Evolutionary conservation across 2,888 invertebrate species (phyloP).

Genomic region (Andrena trimmerana): DNA sequence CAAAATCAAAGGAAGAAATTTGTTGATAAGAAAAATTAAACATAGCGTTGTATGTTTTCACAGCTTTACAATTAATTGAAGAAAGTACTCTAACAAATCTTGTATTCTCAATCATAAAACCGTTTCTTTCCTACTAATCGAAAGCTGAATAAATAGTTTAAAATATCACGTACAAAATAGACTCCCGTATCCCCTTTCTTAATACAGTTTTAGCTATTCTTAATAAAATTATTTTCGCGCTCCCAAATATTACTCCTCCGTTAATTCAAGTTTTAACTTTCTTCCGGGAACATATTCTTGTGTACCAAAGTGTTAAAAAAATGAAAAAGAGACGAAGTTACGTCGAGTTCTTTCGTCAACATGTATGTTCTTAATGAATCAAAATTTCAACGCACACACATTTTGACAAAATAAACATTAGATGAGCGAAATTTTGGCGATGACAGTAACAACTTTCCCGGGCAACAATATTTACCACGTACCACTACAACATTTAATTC

Average conservation of each 20-base stretch:
- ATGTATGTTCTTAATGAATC: neutral
- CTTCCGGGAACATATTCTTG: neutral
- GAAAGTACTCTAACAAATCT: neutral
- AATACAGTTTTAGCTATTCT: neutral
- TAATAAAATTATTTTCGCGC: neutral
- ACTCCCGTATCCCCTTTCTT: neutral
- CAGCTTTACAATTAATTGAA: neutral
- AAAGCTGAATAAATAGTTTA: slow-evolving; percentile 6
- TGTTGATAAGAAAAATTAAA: neutral
- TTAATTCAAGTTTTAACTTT: neutral
- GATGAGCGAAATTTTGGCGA: slow-evolving; percentile 11
- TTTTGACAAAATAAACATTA: slow-evolving; percentile 2
- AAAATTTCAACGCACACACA: neutral
- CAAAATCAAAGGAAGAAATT: neutral
- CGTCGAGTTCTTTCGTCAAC: neutral
- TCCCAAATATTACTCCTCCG: neutral
- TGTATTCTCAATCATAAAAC: neutral
- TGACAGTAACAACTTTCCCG: neutral
- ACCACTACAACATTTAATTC: slow-evolving; percentile 4
- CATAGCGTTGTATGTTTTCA: neutral
- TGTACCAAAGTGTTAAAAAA: too few relatives aligned
- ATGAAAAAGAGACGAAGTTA: neutral
- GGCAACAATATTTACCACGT: slow-evolving; percentile 7
- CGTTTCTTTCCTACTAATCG: neutral
- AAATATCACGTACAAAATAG: slow-evolving; percentile 2